These are phyloP conservation scores for Brachynemurus nebulosus DNA, from an alignment of 2,888 invertebrate genomes.

Conservation along the genomic window DNA sequence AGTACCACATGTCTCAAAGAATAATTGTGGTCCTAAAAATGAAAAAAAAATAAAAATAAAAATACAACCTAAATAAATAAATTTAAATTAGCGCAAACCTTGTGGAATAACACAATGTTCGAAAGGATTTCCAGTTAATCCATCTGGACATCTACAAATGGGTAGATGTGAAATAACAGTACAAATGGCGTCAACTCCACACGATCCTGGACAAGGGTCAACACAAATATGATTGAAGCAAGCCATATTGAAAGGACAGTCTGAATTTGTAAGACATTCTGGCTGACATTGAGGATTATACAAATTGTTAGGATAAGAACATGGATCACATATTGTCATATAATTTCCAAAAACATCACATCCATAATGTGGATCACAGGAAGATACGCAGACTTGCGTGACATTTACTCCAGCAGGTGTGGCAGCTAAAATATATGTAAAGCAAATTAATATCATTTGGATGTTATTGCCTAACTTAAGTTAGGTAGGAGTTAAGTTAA, in stretches of 20 bases:
- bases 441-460: constrained; percentile 5
- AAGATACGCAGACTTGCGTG: constrained; percentile 58
- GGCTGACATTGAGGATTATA: constrained; percentile 65
- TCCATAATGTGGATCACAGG: constrained; percentile 51
- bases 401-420: constrained; percentile 39
- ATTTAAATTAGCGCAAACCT: constrained; percentile 31
- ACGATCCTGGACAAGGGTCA: constrained; percentile 68
- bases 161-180: constrained; percentile 57
- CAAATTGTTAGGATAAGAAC: constrained; percentile 49
- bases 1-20: constrained; percentile 47
- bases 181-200: constrained; percentile 60
- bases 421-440: constrained; percentile 15
- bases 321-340: constrained; percentile 68
- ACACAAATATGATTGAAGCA: constrained; percentile 60
- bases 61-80: constrained; percentile 1
- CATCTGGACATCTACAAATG: constrained; percentile 52
- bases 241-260: constrained; percentile 64
- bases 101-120: constrained; percentile 52
- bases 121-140: constrained; percentile 61
- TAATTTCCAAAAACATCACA: constrained; percentile 60
- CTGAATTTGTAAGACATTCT: constrained; percentile 67
- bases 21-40: constrained; percentile 31
- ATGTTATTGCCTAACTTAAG: constrained; percentile 1
- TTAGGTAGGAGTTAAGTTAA: constrained; percentile 5
- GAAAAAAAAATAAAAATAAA: constrained; percentile 9